Evolutionary conservation across 1,140 invertebrate genomes (phyloP).

Genomic region (Coenobita brevimanus): DNA sequence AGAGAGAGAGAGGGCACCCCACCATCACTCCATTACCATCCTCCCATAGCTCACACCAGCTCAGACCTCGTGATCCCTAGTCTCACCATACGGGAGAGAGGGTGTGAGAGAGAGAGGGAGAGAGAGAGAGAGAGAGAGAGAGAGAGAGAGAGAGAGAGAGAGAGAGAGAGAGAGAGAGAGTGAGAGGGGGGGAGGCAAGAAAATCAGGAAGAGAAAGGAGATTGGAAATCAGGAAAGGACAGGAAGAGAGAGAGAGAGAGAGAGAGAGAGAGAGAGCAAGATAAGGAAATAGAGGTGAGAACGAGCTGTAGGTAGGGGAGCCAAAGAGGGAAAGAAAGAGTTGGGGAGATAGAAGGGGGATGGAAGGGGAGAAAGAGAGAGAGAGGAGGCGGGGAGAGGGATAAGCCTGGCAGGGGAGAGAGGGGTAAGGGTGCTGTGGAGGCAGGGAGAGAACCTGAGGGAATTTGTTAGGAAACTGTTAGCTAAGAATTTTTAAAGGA

Average conservation of each 20-base stretch:
- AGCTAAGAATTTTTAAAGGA: too few relatives aligned
- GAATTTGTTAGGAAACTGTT: too few relatives aligned
- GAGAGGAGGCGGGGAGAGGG: not conserved
- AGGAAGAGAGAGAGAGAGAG: not conserved
- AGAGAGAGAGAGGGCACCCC: not conserved
- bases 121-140: not conserved
- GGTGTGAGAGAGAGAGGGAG: constrained; percentile 18
- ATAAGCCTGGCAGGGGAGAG: not conserved
- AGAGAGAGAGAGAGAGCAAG: not conserved
- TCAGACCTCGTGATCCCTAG: not conserved
- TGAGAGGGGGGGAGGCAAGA: not conserved
- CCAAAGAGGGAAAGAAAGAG: not conserved
- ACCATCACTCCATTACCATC: constrained; percentile 20
- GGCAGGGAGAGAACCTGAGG: too few relatives aligned
- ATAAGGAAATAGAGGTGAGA: not conserved
- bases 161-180: constrained; percentile 15
- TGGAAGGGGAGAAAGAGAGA: not conserved
- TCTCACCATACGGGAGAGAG: constrained; percentile 20
- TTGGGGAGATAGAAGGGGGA: not conserved
- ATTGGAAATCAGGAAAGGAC: not conserved
- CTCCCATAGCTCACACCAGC: constrained; percentile 4
- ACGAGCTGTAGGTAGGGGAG: not conserved
- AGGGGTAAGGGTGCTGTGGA: too few relatives aligned
- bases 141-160: constrained; percentile 16
- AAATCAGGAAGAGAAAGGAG: not conserved